These are phyloP conservation scores for Grapholita molesta DNA, from an alignment of 1,140 invertebrate species.

Conservation along the genomic window DNA sequence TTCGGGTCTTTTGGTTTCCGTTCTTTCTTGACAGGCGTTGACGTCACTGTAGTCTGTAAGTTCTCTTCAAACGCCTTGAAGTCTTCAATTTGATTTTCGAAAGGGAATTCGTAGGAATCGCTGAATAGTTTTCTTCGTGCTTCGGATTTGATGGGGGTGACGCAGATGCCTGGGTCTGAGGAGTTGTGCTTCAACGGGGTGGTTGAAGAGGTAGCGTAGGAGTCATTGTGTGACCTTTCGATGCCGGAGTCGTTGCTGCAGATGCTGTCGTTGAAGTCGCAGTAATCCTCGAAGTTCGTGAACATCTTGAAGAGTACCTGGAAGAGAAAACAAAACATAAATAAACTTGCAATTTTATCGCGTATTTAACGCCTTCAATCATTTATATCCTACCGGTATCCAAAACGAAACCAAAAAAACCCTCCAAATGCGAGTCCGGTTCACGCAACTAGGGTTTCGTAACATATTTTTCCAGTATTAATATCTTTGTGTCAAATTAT, in stretches of 20 bases:
- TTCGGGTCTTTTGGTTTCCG: slow-evolving; percentile 68
- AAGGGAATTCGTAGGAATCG: slow-evolving; percentile 45
- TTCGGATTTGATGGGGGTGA: slow-evolving; percentile 42
- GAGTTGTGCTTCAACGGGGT: slow-evolving; percentile 57
- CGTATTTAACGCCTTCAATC: too few relatives aligned
- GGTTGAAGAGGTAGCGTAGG: slow-evolving; percentile 37
- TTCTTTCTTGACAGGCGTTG: slow-evolving; percentile 72
- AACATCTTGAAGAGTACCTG: slow-evolving; percentile 50
- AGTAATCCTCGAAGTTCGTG: slow-evolving; percentile 61
- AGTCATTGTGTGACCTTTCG: slow-evolving; percentile 72
- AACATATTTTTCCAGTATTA: too few relatives aligned
- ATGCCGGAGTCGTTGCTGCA: slow-evolving; percentile 85
- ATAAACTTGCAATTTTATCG: not conserved
- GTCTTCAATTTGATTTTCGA: slow-evolving; percentile 41
- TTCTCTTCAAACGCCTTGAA: slow-evolving; percentile 49
- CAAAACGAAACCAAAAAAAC: too few relatives aligned
- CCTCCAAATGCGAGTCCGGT: too few relatives aligned
- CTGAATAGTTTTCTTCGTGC: slow-evolving; percentile 60
- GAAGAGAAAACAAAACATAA: slow-evolving; percentile 26
- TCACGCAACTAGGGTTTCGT: too few relatives aligned
- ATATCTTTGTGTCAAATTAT: too few relatives aligned
- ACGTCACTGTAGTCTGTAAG: slow-evolving; percentile 48
- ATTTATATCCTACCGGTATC: too few relatives aligned
- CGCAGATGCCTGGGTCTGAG: slow-evolving; percentile 55
- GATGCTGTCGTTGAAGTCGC: slow-evolving; percentile 83